A percentile compares a stretch with the other conserved stretches of the same genome.
phyloP scores from a whole-genome alignment of 1,140 invertebrate genomes.

The Dendrolimus kikuchii region DNA sequence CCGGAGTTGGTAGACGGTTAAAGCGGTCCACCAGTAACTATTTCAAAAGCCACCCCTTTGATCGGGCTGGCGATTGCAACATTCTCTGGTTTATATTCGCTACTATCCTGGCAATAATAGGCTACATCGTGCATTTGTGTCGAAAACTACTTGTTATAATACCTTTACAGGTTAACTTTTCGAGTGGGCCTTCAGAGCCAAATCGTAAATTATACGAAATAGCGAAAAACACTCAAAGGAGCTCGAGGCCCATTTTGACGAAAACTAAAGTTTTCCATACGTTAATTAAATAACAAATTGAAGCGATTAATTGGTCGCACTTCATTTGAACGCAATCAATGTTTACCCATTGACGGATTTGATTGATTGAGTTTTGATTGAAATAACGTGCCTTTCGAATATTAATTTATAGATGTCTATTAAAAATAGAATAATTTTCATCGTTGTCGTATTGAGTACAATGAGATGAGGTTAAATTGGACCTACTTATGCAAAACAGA shows the following conservation, averaged over 20 bases:
- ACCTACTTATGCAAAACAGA: too few relatives aligned
- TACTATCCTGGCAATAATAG: constrained; percentile 12
- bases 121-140: background rate
- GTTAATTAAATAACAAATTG: too few relatives aligned
- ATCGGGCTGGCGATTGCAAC: constrained; percentile 33
- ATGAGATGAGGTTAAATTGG: too few relatives aligned
- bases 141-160: constrained; percentile 9
- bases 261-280: too few relatives aligned
- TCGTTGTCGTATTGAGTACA: too few relatives aligned
- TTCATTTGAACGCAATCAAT: too few relatives aligned
- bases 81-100: constrained; percentile 27
- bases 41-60: constrained; percentile 40
- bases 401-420: background rate
- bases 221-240: too few relatives aligned
- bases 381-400: background rate
- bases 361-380: constrained; percentile 1
- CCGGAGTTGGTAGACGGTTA: constrained; percentile 21
- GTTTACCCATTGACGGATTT: background rate
- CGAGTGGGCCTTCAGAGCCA: background rate
- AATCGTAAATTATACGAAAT: too few relatives aligned
- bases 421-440: background rate
- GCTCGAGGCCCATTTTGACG: too few relatives aligned
- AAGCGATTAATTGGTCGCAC: too few relatives aligned
- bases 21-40: constrained; percentile 29
- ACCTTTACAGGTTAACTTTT: constrained; percentile 1